phyloP scores from a whole-genome alignment of 2,113 vertebrate genomes.

The Passer domesticus region DNA sequence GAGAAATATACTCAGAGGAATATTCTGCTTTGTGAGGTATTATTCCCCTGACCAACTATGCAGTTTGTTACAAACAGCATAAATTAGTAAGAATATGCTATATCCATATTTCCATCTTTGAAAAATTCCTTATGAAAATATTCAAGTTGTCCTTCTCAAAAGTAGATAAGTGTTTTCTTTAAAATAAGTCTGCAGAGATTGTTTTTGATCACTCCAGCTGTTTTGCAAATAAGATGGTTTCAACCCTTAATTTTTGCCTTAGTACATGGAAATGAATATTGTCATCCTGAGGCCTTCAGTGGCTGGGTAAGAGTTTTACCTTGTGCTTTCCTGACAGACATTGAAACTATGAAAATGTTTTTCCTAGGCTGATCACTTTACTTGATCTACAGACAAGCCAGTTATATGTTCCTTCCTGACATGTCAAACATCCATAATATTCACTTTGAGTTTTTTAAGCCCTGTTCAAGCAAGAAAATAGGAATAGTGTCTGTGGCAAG shows the following conservation, averaged over 20 bases:
- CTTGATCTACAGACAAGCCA: not conserved
- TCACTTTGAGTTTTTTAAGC: not conserved
- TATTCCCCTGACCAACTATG: not conserved
- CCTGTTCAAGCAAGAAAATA: not conserved
- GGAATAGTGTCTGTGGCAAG: not conserved
- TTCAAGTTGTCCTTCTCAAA: not conserved
- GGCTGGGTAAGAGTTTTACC: not conserved
- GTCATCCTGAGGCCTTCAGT: not conserved
- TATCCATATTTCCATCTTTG: not conserved
- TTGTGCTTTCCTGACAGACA: not conserved
- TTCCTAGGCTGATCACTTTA: not conserved
- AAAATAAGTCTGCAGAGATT: not conserved
- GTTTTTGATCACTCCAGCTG: not conserved
- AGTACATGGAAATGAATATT: not conserved
- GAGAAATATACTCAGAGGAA: not conserved
- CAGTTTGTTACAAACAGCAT: not conserved
- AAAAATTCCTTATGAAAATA: not conserved
- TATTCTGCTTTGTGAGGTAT: not conserved
- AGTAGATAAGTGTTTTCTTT: not conserved
- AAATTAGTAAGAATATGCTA: not conserved
- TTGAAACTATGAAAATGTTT: not conserved
- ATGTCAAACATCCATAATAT: not conserved
- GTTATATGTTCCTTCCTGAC: not conserved
- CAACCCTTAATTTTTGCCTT: not conserved
- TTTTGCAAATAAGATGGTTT: not conserved